phyloP scores from a whole-genome alignment of 2,113 vertebrate genomes.

The Myrmecophaga tridactyla region DNA sequence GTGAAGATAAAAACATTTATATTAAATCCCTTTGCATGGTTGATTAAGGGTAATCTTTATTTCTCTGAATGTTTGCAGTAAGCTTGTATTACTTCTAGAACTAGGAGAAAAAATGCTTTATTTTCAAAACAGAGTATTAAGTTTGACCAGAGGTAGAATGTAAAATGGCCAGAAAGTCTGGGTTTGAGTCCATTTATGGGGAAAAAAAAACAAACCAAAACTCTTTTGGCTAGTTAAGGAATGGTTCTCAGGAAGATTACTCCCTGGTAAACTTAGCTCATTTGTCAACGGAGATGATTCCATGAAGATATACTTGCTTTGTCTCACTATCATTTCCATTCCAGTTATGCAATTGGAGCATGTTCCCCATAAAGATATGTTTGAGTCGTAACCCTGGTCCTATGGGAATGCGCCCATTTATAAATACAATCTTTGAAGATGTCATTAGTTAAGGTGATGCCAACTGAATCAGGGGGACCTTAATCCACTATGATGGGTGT shows the following conservation, averaged over 20 bases:
- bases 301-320: not conserved
- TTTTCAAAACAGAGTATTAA: not conserved
- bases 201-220: too few relatives aligned
- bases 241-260: not conserved
- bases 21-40: not conserved
- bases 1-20: not conserved
- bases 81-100: not conserved
- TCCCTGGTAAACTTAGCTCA: too few relatives aligned
- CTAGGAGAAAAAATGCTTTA: not conserved
- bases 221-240: not conserved
- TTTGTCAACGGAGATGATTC: not conserved
- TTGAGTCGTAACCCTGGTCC: too few relatives aligned
- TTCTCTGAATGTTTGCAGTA: conserved; percentile 10
- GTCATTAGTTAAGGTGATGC: too few relatives aligned
- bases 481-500: too few relatives aligned
- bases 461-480: too few relatives aligned
- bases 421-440: too few relatives aligned
- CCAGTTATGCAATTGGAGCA: not conserved
- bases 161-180: not conserved
- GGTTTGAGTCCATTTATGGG: not conserved
- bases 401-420: too few relatives aligned
- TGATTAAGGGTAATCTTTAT: not conserved
- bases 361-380: too few relatives aligned
- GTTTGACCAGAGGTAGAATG: not conserved
- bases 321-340: not conserved